Base-by-base conservation (phyloP, 2,888 invertebrate genomes). In the Nomada fucata region DNA sequence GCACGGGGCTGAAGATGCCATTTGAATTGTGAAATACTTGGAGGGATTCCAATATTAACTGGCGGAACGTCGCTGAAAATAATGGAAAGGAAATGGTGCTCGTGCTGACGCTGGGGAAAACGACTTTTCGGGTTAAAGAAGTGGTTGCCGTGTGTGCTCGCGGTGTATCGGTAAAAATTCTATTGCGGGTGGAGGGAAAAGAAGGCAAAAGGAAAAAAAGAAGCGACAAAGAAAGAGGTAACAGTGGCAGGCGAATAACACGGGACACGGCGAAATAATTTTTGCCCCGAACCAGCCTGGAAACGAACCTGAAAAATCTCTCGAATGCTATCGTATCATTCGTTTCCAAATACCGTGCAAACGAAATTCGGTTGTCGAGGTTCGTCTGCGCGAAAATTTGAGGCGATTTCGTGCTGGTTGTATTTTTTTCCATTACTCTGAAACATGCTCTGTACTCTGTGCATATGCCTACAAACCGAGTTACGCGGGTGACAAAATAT, bases 11-110 rank as follows among this genome's bases (percentile, higher is more conserved):
- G 79, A 84, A 86, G 88, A 89, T 90, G 89, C 89, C 89, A 88
- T 90, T 86, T 89, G 89, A 91, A 91, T 91, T 88, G 89, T 88
- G 87, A 88, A 91, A 91, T 91, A 86, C 87, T 91, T 89, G 92
- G 90, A 91, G 82, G 71, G 87, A 89, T 90, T 91, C 90, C 90
- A 89, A 91, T 92, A 92, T 90, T 88, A 90, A 90, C 88, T 70
- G 84, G 77, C 60, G 84, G 79, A 85, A 86, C 82, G 73, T 72
- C 79, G 76, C 63, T 76, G 85, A 82, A 88, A 88, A 88, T 86
- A 89, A 89, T 90, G 84, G 83, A 86, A 88, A 83, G 81, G 85
- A 85, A 89, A 85, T 83, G 84, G 77, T 29, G 71, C 61, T 82
- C 83, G 77, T 29, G 69, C 61, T 59, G 84, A 79, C 72, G 63